These are phyloP conservation scores for Erethizon dorsatum DNA, from an alignment of 2,797 vertebrate species.

Conservation along the genomic window DNA sequence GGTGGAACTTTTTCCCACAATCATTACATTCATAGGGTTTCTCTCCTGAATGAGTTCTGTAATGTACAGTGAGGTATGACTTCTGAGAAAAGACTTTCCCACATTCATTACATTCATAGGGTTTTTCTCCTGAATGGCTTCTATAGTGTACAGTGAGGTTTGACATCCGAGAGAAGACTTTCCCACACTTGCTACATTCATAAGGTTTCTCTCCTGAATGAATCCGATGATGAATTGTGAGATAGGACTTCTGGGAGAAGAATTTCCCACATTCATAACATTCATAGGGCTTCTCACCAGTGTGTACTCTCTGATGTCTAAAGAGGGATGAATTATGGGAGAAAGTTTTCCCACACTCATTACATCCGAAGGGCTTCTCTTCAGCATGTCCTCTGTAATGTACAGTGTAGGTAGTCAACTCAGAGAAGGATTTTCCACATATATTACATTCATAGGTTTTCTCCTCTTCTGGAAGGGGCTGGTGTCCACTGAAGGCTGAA, in stretches of 20 bases:
- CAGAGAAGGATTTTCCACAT: conserved; percentile 80
- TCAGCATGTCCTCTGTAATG: conserved; percentile 80
- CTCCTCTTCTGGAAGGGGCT: conserved; percentile 65
- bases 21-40: conserved; percentile 87
- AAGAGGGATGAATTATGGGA: conserved; percentile 82
- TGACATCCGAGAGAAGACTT: conserved; percentile 84
- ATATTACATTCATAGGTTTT: conserved; percentile 81
- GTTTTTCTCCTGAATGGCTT: conserved; percentile 88
- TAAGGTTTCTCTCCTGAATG: conserved; percentile 84
- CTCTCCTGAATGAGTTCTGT: conserved; percentile 88
- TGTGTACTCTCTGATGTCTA: conserved; percentile 79
- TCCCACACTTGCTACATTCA: conserved; percentile 84
- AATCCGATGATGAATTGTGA: conserved; percentile 78
- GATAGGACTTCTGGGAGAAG: conserved; percentile 84
- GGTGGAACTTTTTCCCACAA: conserved; percentile 88
- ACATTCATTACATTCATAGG: conserved; percentile 86
- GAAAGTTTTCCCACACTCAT: conserved; percentile 82
- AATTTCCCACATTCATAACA: conserved; percentile 84
- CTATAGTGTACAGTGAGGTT: conserved; percentile 86
- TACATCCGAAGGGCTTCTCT: conserved; percentile 82
- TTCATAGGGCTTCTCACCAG: conserved; percentile 83
- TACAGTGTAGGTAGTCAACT: conserved; percentile 59
- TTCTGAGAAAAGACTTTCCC: conserved; percentile 87
- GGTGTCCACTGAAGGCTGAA: conserved; percentile 55
- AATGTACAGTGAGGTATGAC: conserved; percentile 86